Base-by-base conservation (phyloP, 35 echinoderm and acorn worm species). In the Strongylocentrotus purpuratus region DNA sequence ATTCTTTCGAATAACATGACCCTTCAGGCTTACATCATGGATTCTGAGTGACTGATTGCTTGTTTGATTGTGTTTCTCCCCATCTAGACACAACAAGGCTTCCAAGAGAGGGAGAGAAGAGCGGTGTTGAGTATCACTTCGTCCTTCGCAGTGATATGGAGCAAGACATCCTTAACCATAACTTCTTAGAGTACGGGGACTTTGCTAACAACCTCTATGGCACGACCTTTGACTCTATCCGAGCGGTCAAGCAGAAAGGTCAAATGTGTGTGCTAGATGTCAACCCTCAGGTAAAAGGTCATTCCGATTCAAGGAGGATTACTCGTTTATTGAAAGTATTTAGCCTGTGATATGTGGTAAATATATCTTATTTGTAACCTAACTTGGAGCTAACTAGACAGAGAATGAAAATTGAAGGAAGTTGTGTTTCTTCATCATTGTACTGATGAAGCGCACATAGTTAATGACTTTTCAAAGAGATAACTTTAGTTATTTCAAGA, bases 211-310 rank as follows among this genome's bases (percentile, higher is more conserved):
- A 99, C 92, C 85, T 96, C 18, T 99, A 99, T 86, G 98, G 98
- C 28, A 99, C 98, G 31, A 95, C 95, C 55, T 96, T 96, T 89
- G 98, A 97, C 92, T 95, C 98, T 31, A 96, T 99, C 6, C 95
- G 94, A 33, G 94, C 91, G 25, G 95, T 96, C 47, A 95, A 95
- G 61, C 86, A 94, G 93, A 88, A 94, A 60, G 96, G 96, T 85
- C 97, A 96, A 92, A 99, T 99, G 94, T 99, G 98, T 95, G 96
- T 99, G 28, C 91, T 99, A 58, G 98, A 99, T 92, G 96, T 99
- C 59, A 99, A 99, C 92, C 97, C 98, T 88, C 97, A 99, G 98
- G 98, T 99, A 65, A 93, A 61, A 7, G 2, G 48, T 78, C 65
- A 78, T 78, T 78, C 7, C 7, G n/a, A 78, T 31, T 78, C 65